Evolutionary conservation across 2,797 vertebrate species (phyloP).

Genomic region (Hyperoplus lanceolatus): DNA sequence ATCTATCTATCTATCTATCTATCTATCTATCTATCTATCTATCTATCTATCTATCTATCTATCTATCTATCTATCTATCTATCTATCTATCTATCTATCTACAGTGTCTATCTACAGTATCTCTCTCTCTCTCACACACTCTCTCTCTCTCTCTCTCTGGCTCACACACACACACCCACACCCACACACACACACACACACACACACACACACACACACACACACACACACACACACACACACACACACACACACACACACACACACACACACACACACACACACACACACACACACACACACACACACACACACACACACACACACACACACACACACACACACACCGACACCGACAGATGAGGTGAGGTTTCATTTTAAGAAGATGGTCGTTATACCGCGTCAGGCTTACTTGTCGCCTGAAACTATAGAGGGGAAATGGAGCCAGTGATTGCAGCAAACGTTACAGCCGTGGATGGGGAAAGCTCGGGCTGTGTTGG

Average conservation of each 20-base stretch:
- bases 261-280: too few relatives aligned
- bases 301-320: too few relatives aligned
- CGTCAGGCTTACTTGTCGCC: constrained; percentile 3
- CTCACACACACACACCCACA: too few relatives aligned
- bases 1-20: too few relatives aligned
- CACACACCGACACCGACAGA: constrained; percentile 33
- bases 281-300: too few relatives aligned
- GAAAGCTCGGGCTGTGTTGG: constrained; percentile 1
- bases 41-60: too few relatives aligned
- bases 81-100: not conserved
- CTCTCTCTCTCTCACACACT: too few relatives aligned
- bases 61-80: too few relatives aligned
- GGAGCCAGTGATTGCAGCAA: constrained; percentile 74
- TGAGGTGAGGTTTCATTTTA: constrained; percentile 36
- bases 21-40: too few relatives aligned
- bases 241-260: constrained; percentile 23
- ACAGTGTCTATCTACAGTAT: not conserved
- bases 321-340: constrained; percentile 38
- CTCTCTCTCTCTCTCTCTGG: too few relatives aligned
- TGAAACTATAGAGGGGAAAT: constrained; percentile 61
- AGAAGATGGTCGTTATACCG: not conserved
- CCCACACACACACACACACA: constrained; percentile 36
- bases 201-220: too few relatives aligned
- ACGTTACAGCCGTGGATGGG: constrained; percentile 8
- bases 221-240: not conserved